phyloP scores from a whole-genome alignment of 2,113 vertebrate genomes.

The Isichthys henryi region DNA sequence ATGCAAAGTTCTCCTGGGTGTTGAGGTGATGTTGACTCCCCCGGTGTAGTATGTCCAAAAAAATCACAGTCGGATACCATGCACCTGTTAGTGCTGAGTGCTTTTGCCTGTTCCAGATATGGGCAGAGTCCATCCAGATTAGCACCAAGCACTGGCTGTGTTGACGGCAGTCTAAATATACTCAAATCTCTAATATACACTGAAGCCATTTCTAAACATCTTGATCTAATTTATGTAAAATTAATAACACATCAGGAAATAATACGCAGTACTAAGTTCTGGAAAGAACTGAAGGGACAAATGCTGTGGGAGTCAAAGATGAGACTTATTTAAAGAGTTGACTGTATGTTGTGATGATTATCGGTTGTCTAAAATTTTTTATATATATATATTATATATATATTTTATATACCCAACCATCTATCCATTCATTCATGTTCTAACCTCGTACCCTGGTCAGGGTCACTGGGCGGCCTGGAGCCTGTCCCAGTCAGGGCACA shows the following conservation, averaged over 20 bases:
- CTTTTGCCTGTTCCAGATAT: not conserved
- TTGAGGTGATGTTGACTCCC: not conserved
- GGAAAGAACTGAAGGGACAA: not conserved
- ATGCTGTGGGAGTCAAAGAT: not conserved
- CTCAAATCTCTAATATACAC: not conserved
- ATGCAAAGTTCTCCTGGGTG: not conserved
- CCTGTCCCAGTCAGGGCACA: not conserved
- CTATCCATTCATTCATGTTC: conserved; percentile 1
- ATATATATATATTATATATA: conserved; percentile 14
- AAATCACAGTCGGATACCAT: conserved; percentile 8
- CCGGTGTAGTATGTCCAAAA: conserved; percentile 30
- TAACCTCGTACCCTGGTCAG: not conserved
- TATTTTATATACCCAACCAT: conserved; percentile 22
- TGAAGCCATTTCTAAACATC: not conserved
- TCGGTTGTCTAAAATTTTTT: conserved; percentile 19
- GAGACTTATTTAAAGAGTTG: conserved; percentile 27
- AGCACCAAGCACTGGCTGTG: not conserved
- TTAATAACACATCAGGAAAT: not conserved
- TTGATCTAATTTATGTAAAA: not conserved
- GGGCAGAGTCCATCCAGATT: not conserved
- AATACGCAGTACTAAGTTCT: not conserved
- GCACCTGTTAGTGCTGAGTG: not conserved
- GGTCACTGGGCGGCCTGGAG: not conserved
- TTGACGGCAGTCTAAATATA: conserved; percentile 29
- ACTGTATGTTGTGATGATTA: conserved; percentile 34